Percentiles rank a stretch among this genome's conserved stretches.
Evolutionary conservation across 2,797 vertebrate genomes (phyloP).

Genomic region (Coluber constrictor): DNA sequence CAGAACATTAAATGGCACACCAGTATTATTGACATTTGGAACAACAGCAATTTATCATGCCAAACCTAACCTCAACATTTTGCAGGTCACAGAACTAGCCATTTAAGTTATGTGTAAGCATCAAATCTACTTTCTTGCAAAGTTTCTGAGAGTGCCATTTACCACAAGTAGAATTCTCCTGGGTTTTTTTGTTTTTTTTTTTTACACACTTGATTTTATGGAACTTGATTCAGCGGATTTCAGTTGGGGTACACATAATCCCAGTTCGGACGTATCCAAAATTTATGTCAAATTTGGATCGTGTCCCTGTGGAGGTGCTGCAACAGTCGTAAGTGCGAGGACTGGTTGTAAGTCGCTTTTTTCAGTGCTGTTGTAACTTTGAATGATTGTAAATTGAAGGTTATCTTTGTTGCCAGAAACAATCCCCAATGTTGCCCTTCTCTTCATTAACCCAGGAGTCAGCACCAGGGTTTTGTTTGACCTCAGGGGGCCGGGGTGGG

Average conservation of each 20-base stretch:
- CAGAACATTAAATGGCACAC: slow-evolving; percentile 11
- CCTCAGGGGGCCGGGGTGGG: too few relatives aligned
- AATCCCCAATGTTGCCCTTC: background rate
- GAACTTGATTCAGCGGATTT: background rate
- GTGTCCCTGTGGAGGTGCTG: too few relatives aligned
- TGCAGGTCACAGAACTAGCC: slow-evolving; percentile 27
- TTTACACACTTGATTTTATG: background rate
- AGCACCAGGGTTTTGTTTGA: too few relatives aligned
- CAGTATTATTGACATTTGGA: slow-evolving; percentile 27
- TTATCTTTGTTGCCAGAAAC: background rate
- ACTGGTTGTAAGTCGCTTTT: background rate
- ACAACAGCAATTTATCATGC: slow-evolving; percentile 6
- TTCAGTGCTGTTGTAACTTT: background rate
- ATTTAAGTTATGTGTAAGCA: slow-evolving; percentile 3
- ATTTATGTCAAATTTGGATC: too few relatives aligned
- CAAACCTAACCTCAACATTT: background rate
- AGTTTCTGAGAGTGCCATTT: background rate
- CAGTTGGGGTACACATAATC: background rate
- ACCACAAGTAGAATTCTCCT: background rate
- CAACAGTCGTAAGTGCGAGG: too few relatives aligned
- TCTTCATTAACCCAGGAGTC: background rate
- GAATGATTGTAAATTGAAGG: too few relatives aligned
- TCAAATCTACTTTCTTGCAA: background rate
- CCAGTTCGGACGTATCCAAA: background rate
- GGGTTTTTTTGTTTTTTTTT: too few relatives aligned